A percentile compares a stretch with the other conserved stretches of the same genome.
Evolutionary conservation across 2,888 invertebrate genomes (phyloP).

Genomic region (Amiota mariae): DNA sequence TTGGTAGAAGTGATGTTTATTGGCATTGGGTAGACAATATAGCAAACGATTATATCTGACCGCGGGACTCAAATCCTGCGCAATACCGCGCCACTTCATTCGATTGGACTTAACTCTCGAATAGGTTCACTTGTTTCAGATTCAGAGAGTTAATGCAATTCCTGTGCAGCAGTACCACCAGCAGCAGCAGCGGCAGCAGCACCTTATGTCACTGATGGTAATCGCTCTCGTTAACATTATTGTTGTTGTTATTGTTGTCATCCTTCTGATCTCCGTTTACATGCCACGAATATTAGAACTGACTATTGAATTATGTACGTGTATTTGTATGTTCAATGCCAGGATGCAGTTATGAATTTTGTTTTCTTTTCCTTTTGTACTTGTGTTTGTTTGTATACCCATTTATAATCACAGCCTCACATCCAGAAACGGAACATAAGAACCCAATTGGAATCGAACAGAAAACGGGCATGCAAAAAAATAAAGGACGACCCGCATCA

Average conservation of each 20-base stretch:
- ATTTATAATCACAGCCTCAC: too few species aligned
- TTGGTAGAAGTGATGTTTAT: background rate
- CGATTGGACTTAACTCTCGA: too few species aligned
- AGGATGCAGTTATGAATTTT: conserved; percentile 21
- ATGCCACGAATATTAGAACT: too few species aligned
- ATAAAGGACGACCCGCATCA: conserved; percentile 24
- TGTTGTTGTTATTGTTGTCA: conserved; percentile 36
- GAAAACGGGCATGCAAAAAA: background rate
- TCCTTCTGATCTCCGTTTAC: background rate
- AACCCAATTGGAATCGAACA: background rate
- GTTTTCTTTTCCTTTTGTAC: background rate
- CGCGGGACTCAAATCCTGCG: background rate
- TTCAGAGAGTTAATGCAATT: conserved; percentile 20
- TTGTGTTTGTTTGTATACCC: background rate
- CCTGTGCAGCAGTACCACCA: conserved; percentile 29
- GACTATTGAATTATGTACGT: too few species aligned
- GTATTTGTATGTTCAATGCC: background rate
- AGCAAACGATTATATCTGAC: conserved; percentile 23
- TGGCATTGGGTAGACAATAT: background rate
- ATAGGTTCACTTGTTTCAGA: background rate
- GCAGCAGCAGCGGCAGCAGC: conserved; percentile 42
- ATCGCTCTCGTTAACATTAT: conserved; percentile 64
- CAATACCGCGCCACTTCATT: too few species aligned
- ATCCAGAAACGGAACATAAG: background rate
- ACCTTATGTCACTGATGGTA: conserved; percentile 67